Evolutionary conservation across 2,888 invertebrate genomes (phyloP), one percentile per base, ranked within the genome.

Genomic region (Psococerastis gibbosa): DNA sequence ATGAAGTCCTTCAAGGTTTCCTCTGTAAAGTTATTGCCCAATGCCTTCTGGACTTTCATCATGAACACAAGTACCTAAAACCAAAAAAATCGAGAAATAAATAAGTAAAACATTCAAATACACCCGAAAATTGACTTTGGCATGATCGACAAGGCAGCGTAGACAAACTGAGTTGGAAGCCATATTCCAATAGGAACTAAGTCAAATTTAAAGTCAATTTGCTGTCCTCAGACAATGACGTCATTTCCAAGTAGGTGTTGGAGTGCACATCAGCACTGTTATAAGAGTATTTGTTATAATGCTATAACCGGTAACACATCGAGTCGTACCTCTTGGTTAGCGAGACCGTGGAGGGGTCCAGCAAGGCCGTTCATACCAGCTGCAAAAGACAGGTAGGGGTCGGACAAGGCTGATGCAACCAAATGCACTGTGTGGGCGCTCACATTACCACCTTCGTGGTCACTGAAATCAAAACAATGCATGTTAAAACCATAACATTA

Each of bases 361-460:
- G 94, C 92, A 34, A 94, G 69, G 18, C 94, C 94, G 62, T 87
- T 87, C 70, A 95, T 78, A 43, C 89, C 89, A 41, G 88, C 92
- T 35, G 88, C 76, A 61, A 89, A 89, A 8, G 88, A 82, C 4
- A 95, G 70, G 65, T 89, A 92, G 11, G 92, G 89, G 62, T 94
- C 92, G 53, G 89, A 88, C 42, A 94, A 69, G 2, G 94, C 92
- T 0, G 91, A 91, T 31, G 85, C 92, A 3, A 94, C 91, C 60
- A 95, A 66, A 63, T 94, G 94, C 11, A 82, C 81, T 0, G 92
- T 82, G 64, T 94, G 94, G 2, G 94, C 94, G 6, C 88, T 89
- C 4, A 95, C 94, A 61, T 94, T 94, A 53, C 94, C 92, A 52
- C 92, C 91, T 64, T 94, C 92, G 65, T 94, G 92, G 61, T 94